Evolutionary conservation across 2,888 invertebrate species (phyloP).

Genomic region (Epiblema foenella): DNA sequence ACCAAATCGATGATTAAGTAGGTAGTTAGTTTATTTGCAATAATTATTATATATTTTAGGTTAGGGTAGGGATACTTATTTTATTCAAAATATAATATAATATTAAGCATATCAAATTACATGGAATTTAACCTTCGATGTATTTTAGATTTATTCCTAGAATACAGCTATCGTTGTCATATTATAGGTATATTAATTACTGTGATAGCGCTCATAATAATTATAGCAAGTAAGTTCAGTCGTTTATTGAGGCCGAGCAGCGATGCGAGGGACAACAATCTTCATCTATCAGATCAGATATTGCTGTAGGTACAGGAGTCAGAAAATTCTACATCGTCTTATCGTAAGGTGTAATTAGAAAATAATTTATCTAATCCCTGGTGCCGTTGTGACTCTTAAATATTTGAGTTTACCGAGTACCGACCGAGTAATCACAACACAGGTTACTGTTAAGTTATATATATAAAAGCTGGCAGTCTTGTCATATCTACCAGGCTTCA

Average conservation of each 20-base stretch:
- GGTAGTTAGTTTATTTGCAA: constrained; percentile 2
- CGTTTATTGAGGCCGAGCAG: background rate
- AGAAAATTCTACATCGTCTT: background rate
- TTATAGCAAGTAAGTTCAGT: background rate
- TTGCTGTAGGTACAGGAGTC: background rate
- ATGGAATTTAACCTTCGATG: constrained; percentile 24
- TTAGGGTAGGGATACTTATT: constrained; percentile 2
- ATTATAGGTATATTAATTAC: constrained; percentile 26
- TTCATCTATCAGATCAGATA: too few relatives aligned
- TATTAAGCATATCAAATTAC: constrained; percentile 31
- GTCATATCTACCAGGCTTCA: background rate
- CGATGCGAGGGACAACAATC: background rate
- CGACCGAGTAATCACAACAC: too few relatives aligned
- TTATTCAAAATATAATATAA: constrained; percentile 3
- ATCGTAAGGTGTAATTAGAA: background rate
- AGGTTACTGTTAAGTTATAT: too few relatives aligned
- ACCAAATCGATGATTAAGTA: constrained; percentile 2
- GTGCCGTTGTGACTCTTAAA: too few relatives aligned
- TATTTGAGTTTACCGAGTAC: too few relatives aligned
- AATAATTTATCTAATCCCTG: too few relatives aligned
- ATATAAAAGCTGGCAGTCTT: too few relatives aligned
- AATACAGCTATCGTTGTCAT: constrained; percentile 14
- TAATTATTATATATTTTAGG: constrained; percentile 6
- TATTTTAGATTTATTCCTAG: constrained; percentile 9
- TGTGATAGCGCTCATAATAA: constrained; percentile 31